phyloP scores from a whole-genome alignment of 2,888 invertebrate species.

The Candidula unifasciata region DNA sequence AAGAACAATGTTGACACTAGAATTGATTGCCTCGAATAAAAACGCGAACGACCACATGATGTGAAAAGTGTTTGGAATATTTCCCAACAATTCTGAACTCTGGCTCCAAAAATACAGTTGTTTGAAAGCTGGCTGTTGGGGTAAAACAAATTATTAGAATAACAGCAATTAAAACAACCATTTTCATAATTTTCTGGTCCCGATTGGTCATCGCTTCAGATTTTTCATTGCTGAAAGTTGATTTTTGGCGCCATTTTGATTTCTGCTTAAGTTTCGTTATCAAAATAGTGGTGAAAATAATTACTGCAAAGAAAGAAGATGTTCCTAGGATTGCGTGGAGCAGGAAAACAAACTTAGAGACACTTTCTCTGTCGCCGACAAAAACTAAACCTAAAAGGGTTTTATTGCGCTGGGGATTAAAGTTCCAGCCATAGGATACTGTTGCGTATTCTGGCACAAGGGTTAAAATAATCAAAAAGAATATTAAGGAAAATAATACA shows the following conservation, averaged over 20 bases:
- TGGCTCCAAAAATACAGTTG: not conserved
- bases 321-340: not conserved
- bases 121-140: not conserved
- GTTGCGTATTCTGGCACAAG: slow-evolving; percentile 11
- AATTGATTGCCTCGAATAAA: slow-evolving; percentile 10
- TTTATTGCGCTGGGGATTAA: slow-evolving; percentile 8
- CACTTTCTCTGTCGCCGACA: not conserved
- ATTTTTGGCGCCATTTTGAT: not conserved
- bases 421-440: slow-evolving; percentile 22
- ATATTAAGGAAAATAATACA: not conserved
- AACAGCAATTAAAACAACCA: slow-evolving; percentile 17
- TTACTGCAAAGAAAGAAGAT: not conserved
- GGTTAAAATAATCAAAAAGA: not conserved
- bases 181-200: slow-evolving; percentile 21
- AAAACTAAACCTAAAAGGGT: not conserved
- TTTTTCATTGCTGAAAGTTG: not conserved
- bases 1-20: slow-evolving; percentile 6
- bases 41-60: slow-evolving; percentile 29
- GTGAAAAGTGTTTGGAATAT: not conserved
- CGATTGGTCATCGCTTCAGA: not conserved
- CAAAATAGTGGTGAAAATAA: not conserved
- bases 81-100: slow-evolving; percentile 8
- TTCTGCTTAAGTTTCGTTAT: not conserved
- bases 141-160: slow-evolving; percentile 6
- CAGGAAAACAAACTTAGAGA: slow-evolving; percentile 1